Evolutionary conservation across 2,113 vertebrate genomes (phyloP), one percentile per base, ranked within the genome.

Genomic region (Sula dactylatra): DNA sequence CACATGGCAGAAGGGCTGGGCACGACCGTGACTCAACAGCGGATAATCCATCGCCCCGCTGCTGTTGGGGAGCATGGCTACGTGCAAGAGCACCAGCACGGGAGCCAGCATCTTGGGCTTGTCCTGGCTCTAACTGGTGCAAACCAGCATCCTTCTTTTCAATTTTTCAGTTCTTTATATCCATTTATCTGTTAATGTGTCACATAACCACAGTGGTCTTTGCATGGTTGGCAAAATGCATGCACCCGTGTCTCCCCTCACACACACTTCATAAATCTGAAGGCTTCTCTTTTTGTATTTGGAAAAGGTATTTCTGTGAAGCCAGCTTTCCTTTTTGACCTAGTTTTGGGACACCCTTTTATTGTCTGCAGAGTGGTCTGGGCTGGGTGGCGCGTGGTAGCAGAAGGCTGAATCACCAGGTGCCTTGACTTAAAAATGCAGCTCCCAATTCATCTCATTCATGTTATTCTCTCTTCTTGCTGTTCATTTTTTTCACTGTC

Each of bases 381-480:
- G 86, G 44, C 61, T 65, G 62, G 24, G 31, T 1, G 4, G 31
- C 0, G 2, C 4, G 3, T 20, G 54, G 22, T 58, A n/a, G 52
- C 73, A 85, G 70, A 64, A 45, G 7, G 47, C 56, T 85, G 49
- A 27, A 40, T 82, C 85, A 40, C 40, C 17, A 11, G 4, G 29
- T 72, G 54, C 92, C 67, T 72, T 56, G 54, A 34, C 66, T 84
- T 72, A 29, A 90, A 90, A 93, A 72, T 21, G 10, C 52, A 93
- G 32, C 52, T 44, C 81, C 42, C 17, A 40, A 3, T 87, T 85
- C 21, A 38, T 34, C 66, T 76, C 45, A 18, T 40, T 67, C 27
- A 5, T 52, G 26, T 72, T 65, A 16, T 16, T 78, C 16, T 80
- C 29, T 70, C 58, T 62, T 82, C 44, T 65, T 31, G 27, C 40